Conservation (phyloP, 1,140 invertebrate species). For the Drosophila kohkoa region DNA sequence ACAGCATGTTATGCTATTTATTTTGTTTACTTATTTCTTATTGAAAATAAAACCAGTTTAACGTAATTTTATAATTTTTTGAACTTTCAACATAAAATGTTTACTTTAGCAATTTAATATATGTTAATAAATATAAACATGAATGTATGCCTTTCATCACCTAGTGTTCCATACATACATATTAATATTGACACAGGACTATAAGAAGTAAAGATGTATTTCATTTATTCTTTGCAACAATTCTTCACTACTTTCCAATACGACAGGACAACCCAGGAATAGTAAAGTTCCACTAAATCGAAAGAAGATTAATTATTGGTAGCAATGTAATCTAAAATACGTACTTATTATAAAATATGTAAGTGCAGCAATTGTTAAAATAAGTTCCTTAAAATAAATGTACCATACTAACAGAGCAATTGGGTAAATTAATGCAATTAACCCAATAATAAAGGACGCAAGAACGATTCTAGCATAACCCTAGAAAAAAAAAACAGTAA, state of each 20-base stretch:
- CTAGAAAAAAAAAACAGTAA: background rate
- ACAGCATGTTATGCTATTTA: background rate
- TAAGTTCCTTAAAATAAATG: background rate
- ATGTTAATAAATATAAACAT: background rate
- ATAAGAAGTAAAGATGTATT: background rate
- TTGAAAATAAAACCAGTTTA: constrained; percentile 10
- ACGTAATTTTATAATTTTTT: background rate
- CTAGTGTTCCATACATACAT: background rate
- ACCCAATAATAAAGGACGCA: background rate
- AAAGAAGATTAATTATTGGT: background rate
- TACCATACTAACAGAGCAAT: background rate
- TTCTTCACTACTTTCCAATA: constrained; percentile 15
- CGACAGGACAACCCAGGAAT: constrained; percentile 28
- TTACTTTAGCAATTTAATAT: background rate
- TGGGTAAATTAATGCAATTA: background rate
- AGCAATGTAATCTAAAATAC: background rate
- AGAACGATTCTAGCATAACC: background rate
- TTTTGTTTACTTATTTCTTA: background rate
- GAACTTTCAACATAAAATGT: too few species aligned
- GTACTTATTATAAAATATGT: constrained; percentile 1
- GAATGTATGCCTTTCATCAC: background rate
- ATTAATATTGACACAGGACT: background rate
- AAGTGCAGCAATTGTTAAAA: background rate
- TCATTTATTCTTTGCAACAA: background rate
- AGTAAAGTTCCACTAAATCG: constrained; percentile 37